Base-by-base conservation (phyloP, 2,797 vertebrate genomes). In the Eulemur coronatus region DNA sequence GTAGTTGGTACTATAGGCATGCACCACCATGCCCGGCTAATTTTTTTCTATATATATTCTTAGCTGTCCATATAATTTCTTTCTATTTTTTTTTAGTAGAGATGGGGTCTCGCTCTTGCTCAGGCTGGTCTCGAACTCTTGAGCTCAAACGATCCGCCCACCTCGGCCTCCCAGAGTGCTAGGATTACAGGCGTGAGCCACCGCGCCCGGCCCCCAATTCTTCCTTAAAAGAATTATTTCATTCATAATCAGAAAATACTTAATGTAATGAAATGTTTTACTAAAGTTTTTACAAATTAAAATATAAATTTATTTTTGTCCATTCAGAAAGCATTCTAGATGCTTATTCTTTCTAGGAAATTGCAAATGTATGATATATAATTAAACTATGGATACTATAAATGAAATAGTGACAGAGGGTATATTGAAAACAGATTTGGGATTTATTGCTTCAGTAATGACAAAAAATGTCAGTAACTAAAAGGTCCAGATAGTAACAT, bases 171-270 rank as follows among this genome's bases (percentile, higher is more conserved):
- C n/a, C n/a, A n/a, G n/a, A n/a, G n/a, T n/a, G n/a, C n/a, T n/a
- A n/a, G n/a, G n/a, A n/a, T n/a, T n/a, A n/a, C n/a, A n/a, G n/a
- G n/a, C n/a, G n/a, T n/a, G n/a, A n/a, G n/a, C n/a, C n/a, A n/a
- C n/a, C n/a, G n/a, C n/a, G n/a, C n/a, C n/a, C n/a, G n/a, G n/a
- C n/a, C n/a, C n/a, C 28, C 26, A 57, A 12, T 41, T 46, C 30
- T 84, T 89, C 33, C 33, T 90, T 80, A 81, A 90, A 86, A 70
- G 10, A 81, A 80, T 85, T 80, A n/a, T 85, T 76, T 82, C 17
- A 70, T 95, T 84, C 8, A 57, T 80, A 85, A 55, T 89, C 30
- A 73, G 48, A 93, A 80, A 85, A 79, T 18, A 70, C 9, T 78
- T 55, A 80, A 30, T 73, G 14, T 57, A 73, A 80, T 75, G 28